Base-by-base conservation (phyloP, 2,888 invertebrate genomes). In the Campoletis raptor region DNA sequence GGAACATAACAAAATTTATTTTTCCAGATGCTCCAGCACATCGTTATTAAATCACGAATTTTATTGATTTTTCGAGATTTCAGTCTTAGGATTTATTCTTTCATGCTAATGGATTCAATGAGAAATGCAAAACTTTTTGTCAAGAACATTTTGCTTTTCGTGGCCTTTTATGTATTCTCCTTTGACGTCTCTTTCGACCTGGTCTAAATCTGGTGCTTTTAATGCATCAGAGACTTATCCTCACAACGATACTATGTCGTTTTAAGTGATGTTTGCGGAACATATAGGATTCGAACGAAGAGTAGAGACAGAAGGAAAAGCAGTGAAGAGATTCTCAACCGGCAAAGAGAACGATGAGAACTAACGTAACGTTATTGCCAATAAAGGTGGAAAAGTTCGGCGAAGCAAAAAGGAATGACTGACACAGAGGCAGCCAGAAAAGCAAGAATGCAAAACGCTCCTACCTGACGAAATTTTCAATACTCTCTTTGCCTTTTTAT, bases 161-260 rank as follows among this genome's bases (percentile, higher is more conserved):
- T 30, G 5, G 30, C 30, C 12, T 30, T 52, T 61, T 24, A 10
- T 18, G 1, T 21, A 21, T 48, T 48, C 54, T 54, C 54, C 54
- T 54, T 54, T 54, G n/a, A 30, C 61, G 1, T 15, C 30, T 0
- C 1, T 15, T 5, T 24, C 24, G 30, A 12, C 4, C 15, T 24
- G 15, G 15, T 61, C 15, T 15, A 12, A 0, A 30, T 61, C 6
- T 5, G 1, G 12, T 0, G 5, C 5, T 24, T 57, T 57, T 4
- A 3, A 57, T 30, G 24, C 57, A 4, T 12, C 24, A 24, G 2
- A 10, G 24, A 57, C 30, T 57, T 57, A 24, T 24, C 30, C 24
- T 24, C 61, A 2, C 61, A 30, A 15, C 12, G 30, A 6, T 61
- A 61, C 66, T 85, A 77, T 69, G 70, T 64, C 85, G 77, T 81